A percentile compares a stretch with the other conserved stretches of the same genome.
phyloP scores from a whole-genome alignment of 1,140 invertebrate genomes.

The Neocloeon triangulifer region DNA sequence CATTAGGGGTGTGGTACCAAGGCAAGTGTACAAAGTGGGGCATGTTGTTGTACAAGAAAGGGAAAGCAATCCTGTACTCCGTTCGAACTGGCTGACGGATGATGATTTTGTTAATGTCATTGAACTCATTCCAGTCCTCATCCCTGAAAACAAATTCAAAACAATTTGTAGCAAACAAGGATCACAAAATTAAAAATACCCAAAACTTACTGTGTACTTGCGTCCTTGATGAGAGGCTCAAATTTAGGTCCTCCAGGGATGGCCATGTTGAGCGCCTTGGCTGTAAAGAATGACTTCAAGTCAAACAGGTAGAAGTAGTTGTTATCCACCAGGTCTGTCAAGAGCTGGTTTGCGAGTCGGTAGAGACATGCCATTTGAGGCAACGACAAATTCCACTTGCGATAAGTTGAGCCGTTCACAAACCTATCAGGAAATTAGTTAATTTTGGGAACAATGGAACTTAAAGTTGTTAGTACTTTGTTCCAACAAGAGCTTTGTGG shows the following conservation, averaged over 20 bases:
- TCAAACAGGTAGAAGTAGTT: conserved; percentile 99
- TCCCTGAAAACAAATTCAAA: conserved; percentile 40
- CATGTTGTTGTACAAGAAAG: conserved; percentile 97
- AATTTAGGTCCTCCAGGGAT: conserved; percentile 99
- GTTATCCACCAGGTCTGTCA: conserved; percentile 94
- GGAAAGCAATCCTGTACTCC: conserved; percentile 98
- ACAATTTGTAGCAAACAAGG: conserved; percentile 4
- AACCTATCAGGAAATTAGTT: conserved; percentile 28
- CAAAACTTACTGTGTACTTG: conserved; percentile 57
- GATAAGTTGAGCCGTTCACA: conserved; percentile 94
- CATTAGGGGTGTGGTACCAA: conserved; percentile 97
- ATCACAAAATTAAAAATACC: conserved; percentile 5
- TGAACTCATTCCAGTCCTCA: conserved; percentile 99
- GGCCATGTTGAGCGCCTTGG: conserved; percentile 99
- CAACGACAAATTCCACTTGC: conserved; percentile 82
- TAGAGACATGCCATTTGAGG: conserved; percentile 97
- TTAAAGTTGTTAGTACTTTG: too few relatives aligned
- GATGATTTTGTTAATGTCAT: conserved; percentile 99
- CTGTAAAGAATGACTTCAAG: conserved; percentile 98
- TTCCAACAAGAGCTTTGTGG: conserved; percentile 84
- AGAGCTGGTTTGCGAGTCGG: conserved; percentile 88
- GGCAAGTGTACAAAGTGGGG: conserved; percentile 87
- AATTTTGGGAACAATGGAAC: too few relatives aligned
- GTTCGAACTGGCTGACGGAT: conserved; percentile 95
- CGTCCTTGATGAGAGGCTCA: conserved; percentile 96